Base-by-base conservation (phyloP, 2,888 invertebrate species). In the Napeogenes sylphis region DNA sequence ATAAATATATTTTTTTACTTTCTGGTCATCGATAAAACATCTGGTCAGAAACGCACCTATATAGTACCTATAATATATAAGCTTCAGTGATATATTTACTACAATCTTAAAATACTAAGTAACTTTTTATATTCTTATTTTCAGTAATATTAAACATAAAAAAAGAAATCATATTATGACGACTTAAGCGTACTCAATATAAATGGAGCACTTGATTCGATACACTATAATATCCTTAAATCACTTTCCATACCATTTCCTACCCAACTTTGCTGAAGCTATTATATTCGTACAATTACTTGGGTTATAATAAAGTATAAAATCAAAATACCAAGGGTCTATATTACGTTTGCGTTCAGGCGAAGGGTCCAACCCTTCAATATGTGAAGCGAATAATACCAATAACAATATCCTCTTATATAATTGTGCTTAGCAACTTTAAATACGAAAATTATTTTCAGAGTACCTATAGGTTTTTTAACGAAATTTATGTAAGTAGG, bases 331-430 rank as follows among this genome's bases (percentile, higher is more conserved):
- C 35, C 46, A 56, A 56, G 59, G 60, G 60, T 58, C 59, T 54
- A 57, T 55, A 56, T 59, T 63, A 53, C 38, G 38, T 62, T 58
- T 46, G 61, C 63, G 59, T 55, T 59, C 61, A 67, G 55, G 51
- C 61, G 63, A 58, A 57, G 55, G 63, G 57, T 45, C 61, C 51
- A 47, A 59, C 56, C 60, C 62, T 55, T 56, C 58, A 63, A 62
- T 69, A 62, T 57, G 46, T 62, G 68, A 64, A 61, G 63, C 68
- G 66, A 55, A 65, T 63, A 65, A 63, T 68, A 63, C 63, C 64
- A 68, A 68, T 69, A 68, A 65, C 59, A 66, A 55, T 64, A 59
- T 45, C 54, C 61, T 65, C 66, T 68, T 66, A 63, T 66, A 69
- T 69, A 66, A 69, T 65, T 66, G 57, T 58, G 45, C 30, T 51